These are phyloP conservation scores for Tetragnatha montana DNA, from an alignment of 2,888 invertebrate genomes.

Conservation along the genomic window DNA sequence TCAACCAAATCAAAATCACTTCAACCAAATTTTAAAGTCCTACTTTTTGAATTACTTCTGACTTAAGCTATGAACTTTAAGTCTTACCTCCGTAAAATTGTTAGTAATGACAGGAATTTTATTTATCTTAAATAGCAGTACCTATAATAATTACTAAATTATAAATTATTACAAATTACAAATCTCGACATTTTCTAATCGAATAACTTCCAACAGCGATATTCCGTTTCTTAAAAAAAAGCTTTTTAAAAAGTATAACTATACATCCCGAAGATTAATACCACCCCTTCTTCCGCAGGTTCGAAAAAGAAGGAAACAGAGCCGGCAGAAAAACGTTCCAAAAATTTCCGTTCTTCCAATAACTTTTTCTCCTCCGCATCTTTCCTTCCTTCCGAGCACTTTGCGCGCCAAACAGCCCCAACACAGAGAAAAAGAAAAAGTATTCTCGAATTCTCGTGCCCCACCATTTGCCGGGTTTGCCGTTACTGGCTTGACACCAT, in stretches of 20 bases:
- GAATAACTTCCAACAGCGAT: no score
- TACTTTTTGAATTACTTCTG: no score
- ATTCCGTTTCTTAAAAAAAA: no score
- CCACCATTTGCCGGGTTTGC: constrained; percentile 64
- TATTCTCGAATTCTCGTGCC: constrained; percentile 59
- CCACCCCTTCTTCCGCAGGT: neutral
- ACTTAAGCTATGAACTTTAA: no score
- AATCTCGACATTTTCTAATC: no score
- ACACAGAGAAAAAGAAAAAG: constrained; percentile 29
- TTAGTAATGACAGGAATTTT: no score
- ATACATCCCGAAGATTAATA: neutral
- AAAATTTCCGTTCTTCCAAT: constrained; percentile 25
- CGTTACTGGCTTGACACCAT: constrained; percentile 66
- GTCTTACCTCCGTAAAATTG: no score
- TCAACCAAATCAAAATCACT: no score
- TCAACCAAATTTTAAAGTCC: no score
- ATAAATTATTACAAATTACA: no score
- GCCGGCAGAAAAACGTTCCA: neutral
- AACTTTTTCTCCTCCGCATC: constrained; percentile 17
- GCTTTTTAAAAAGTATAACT: neutral
- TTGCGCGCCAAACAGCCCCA: constrained; percentile 42
- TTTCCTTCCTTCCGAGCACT: constrained; percentile 40
- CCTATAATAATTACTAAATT: no score
- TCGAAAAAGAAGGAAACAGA: neutral
- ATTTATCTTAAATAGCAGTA: no score